Base-by-base conservation (phyloP, 2,113 vertebrate genomes). In the Dicerorhinus sumatrensis region DNA sequence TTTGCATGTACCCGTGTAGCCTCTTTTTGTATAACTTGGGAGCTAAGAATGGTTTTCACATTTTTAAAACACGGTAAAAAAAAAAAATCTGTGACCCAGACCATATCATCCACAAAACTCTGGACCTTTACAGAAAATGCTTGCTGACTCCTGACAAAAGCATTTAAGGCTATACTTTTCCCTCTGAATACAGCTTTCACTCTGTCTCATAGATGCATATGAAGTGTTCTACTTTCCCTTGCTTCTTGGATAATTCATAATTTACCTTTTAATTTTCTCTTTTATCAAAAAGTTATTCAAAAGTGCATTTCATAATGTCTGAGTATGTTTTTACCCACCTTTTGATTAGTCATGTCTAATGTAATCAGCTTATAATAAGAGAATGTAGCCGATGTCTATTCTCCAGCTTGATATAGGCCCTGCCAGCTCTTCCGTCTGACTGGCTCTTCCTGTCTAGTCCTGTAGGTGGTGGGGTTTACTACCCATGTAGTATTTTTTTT, bases 181-280 rank as follows among this genome's bases (percentile, higher is more conserved):
- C 76, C 14, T 51, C 77, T 23, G 72, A 80, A 39, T 2, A n/a
- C 9, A 48, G 56, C 62, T 95, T 79, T 95, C 10, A 23, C 31
- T 63, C 84, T 73, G 13, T 51, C 31, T 2, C 58, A n/a, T 8
- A 70, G 10, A 54, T 33, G 27, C 39, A 42, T 11, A 27, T 17
- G 21, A 46, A 60, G 7, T 81, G 17, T 33, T 72, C 36, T 36
- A 29, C 36, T 73, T 92, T 36, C 36, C 13, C 12, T 75, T 69
- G 42, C 42, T 95, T 79, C 51, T 80, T 67, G 88, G n/a, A 62
- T 21, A 91, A 4, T 46, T 80, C 17, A 48, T 56, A 67, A 72
- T 70, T 84, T 88, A 62, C 31, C 56, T 88, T 79, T 91, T 75
- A 31, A 11, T 60, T 65, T 92, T 84, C 31, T 91, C 39, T 94